Evolutionary conservation across 2,113 vertebrate genomes (phyloP).

Genomic region (Ammodytes dubius): DNA sequence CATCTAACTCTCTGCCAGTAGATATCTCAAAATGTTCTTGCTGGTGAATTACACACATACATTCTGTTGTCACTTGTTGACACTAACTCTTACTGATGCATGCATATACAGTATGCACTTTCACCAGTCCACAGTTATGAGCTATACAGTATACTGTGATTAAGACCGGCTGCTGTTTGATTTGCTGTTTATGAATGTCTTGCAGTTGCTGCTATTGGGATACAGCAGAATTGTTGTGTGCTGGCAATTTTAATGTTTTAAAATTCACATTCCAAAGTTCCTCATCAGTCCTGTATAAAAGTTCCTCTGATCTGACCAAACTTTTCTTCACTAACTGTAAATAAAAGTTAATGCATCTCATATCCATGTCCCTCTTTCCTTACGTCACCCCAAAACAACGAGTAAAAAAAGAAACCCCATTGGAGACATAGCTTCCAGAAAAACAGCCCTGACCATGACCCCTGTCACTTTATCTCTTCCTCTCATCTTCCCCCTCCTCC

Average conservation of each 20-base stretch:
- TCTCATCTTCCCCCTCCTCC: conserved; percentile 57
- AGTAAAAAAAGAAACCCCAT: neutral
- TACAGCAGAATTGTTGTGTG: neutral
- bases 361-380: conserved; percentile 4
- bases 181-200: conserved; percentile 4
- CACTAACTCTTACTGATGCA: neutral
- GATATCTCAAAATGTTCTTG: neutral
- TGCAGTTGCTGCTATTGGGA: neutral
- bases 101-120: neutral
- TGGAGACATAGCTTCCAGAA: conserved; percentile 28
- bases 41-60: neutral
- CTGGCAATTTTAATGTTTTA: neutral
- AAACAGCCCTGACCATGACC: conserved; percentile 57
- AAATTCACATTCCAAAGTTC: neutral
- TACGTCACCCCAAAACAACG: conserved; percentile 19
- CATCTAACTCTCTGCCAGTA: neutral
- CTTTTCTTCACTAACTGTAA: neutral
- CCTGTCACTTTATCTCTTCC: conserved; percentile 54
- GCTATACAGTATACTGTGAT: no score
- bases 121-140: neutral
- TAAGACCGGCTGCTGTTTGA: neutral
- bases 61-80: no score
- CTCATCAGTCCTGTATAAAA: neutral
- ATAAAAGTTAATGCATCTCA: neutral
- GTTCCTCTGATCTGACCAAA: conserved; percentile 6